Percentiles rank a stretch among this genome's conserved stretches.
These are phyloP conservation scores for Cylloceria caligata DNA, from an alignment of 2,888 invertebrate genomes.

Conservation along the genomic window DNA sequence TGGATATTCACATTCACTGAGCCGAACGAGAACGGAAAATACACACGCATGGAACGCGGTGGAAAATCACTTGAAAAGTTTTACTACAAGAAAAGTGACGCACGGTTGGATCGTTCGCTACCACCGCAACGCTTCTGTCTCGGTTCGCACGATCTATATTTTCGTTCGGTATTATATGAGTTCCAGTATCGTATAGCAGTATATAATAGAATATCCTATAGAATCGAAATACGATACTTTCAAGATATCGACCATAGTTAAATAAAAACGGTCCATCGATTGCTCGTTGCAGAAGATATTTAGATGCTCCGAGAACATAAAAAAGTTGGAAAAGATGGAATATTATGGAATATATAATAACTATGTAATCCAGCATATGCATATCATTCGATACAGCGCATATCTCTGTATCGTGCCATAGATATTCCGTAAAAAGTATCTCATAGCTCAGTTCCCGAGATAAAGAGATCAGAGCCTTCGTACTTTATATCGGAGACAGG, in stretches of 20 bases:
- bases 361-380: neutral
- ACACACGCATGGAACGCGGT: slow-evolving; percentile 9
- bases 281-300: neutral
- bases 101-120: neutral
- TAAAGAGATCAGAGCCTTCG: slow-evolving; percentile 33
- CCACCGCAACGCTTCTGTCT: neutral
- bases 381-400: neutral
- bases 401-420: neutral
- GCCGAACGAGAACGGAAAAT: slow-evolving; percentile 44
- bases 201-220: neutral
- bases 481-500: neutral
- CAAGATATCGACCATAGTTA: slow-evolving; percentile 1
- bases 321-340: neutral
- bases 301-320: neutral
- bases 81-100: slow-evolving; percentile 33
- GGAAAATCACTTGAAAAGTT: slow-evolving; percentile 60
- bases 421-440: neutral
- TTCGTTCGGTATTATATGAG: slow-evolving; percentile 1
- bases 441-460: slow-evolving; percentile 37
- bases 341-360: neutral
- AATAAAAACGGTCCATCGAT: neutral
- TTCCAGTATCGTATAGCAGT: neutral
- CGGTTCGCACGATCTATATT: neutral
- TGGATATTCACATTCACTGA: slow-evolving; percentile 53
- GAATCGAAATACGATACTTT: neutral